Percentiles rank a stretch among this genome's conserved stretches.
These are phyloP conservation scores for Synaphobranchus kaupii DNA, from an alignment of 2,797 vertebrate species.

Conservation along the genomic window DNA sequence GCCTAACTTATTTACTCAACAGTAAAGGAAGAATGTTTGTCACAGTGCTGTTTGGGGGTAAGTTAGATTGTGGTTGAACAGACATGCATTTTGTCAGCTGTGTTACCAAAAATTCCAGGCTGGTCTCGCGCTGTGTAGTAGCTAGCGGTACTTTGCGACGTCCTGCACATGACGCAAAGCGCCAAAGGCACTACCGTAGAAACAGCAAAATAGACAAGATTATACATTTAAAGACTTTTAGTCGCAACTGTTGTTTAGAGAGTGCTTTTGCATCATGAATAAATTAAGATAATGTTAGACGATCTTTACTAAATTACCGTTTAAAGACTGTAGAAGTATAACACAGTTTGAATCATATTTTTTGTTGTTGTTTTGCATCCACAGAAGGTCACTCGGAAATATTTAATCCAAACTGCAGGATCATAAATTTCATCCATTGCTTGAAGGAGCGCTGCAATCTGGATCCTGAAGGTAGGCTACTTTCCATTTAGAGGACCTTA, in stretches of 20 bases:
- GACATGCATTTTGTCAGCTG: neutral
- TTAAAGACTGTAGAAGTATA: neutral
- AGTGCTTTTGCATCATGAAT: neutral
- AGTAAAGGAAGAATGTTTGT: slow-evolving; percentile 63
- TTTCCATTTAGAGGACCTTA: neutral
- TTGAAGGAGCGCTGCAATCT: slow-evolving; percentile 65
- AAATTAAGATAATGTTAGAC: neutral
- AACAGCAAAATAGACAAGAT: neutral
- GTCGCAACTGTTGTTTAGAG: neutral
- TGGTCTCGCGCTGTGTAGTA: neutral
- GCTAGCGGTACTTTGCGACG: neutral
- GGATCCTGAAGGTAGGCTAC: slow-evolving; percentile 58
- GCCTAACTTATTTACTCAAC: slow-evolving; percentile 15
- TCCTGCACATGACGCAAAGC: neutral
- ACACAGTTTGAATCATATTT: neutral
- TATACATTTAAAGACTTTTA: neutral
- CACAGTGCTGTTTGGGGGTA: slow-evolving; percentile 70
- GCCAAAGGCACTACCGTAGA: neutral
- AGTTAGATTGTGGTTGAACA: slow-evolving; percentile 36
- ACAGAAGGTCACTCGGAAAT: slow-evolving; percentile 64
- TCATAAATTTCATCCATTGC: slow-evolving; percentile 67
- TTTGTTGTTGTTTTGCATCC: slow-evolving; percentile 21
- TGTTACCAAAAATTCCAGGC: neutral
- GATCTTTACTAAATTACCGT: neutral
- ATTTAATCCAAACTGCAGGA: slow-evolving; percentile 69